phyloP scores from a whole-genome alignment of 2,888 invertebrate species.

The Lysandra bellargus region DNA sequence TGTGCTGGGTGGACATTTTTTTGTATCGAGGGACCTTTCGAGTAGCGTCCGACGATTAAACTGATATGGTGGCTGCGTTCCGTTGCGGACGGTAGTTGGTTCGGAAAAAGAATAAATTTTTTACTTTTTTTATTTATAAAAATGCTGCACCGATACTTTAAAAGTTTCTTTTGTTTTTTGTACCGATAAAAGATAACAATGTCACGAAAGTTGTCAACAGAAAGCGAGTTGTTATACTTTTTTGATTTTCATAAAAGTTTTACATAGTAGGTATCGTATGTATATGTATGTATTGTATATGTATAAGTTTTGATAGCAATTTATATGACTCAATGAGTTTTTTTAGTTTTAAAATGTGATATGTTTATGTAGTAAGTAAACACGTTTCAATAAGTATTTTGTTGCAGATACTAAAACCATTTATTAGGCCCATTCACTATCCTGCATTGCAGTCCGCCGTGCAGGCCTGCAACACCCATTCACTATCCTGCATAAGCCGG shows the following conservation, averaged over 20 bases:
- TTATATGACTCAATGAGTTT: not conserved
- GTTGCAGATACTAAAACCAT: not conserved
- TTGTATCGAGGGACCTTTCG: conserved; percentile 67
- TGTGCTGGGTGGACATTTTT: conserved; percentile 66
- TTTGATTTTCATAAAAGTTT: conserved; percentile 9
- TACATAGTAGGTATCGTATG: not conserved
- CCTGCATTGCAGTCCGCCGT: too few relatives aligned
- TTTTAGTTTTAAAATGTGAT: not conserved
- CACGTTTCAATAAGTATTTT: not conserved
- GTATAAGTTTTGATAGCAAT: too few relatives aligned
- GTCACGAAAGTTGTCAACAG: conserved; percentile 48
- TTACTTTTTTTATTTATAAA: conserved; percentile 61
- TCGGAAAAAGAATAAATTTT: conserved; percentile 57
- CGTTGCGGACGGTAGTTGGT: conserved; percentile 72
- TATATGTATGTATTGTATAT: too few relatives aligned
- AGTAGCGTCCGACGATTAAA: conserved; percentile 75
- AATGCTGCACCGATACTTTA: conserved; percentile 56
- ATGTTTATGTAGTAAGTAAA: too few relatives aligned
- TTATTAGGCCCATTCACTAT: too few relatives aligned
- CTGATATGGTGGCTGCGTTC: conserved; percentile 73
- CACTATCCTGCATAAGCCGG: too few relatives aligned
- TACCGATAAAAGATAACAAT: conserved; percentile 63
- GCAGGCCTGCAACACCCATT: too few relatives aligned
- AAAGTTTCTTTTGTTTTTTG: conserved; percentile 50
- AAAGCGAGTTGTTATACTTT: conserved; percentile 33